Conservation (phyloP, 2,888 invertebrate species). For the Erebia ligea region DNA sequence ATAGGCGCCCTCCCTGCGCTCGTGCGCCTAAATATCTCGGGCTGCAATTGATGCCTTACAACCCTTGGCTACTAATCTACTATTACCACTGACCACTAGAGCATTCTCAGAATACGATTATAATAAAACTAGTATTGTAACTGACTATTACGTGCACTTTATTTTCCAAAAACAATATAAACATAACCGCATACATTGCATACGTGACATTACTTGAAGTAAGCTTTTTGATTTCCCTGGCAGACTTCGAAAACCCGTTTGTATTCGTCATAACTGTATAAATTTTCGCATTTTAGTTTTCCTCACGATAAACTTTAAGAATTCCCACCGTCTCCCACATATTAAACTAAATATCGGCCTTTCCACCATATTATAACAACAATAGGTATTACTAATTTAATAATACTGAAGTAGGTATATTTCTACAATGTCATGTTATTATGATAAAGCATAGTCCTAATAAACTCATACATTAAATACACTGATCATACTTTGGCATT, state of each 20-base stretch:
- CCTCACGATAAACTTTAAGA: slow-evolving; percentile 28
- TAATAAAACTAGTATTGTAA: neutral
- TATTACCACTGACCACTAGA: neutral
- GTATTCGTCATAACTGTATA: neutral
- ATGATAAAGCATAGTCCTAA: slow-evolving; percentile 11
- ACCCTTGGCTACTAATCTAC: no score
- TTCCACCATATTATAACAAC: slow-evolving; percentile 15
- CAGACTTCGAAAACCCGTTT: slow-evolving; percentile 19
- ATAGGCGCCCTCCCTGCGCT: no score
- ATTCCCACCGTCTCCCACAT: slow-evolving; percentile 11
- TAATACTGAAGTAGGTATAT: slow-evolving; percentile 12
- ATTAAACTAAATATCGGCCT: slow-evolving; percentile 5
- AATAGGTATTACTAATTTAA: slow-evolving; percentile 23
- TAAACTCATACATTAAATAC: slow-evolving; percentile 1
- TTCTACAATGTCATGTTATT: slow-evolving; percentile 15
- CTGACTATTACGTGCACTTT: neutral
- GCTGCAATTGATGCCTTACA: no score
- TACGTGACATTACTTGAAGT: neutral
- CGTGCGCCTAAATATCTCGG: no score
- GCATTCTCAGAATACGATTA: neutral
- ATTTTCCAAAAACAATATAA: neutral
- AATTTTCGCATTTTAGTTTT: slow-evolving; percentile 24
- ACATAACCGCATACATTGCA: neutral
- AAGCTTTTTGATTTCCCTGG: slow-evolving; percentile 12
- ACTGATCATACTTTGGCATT: neutral